Conservation (phyloP, 2,797 vertebrate genomes). For the Anomalospiza imberbis region DNA sequence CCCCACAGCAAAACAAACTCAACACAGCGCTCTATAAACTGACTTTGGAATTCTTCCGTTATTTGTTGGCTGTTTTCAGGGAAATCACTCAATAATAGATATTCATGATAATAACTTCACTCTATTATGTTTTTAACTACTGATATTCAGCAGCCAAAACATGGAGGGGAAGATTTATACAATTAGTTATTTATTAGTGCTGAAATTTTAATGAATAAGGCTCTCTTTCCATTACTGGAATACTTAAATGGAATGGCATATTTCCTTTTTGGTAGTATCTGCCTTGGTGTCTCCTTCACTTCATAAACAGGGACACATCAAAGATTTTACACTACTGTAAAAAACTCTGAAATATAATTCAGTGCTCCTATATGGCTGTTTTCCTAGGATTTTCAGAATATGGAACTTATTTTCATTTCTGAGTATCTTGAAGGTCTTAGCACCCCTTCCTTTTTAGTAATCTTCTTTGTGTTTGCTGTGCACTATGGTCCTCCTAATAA, state of each 20-base stretch:
- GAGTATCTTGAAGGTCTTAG: conserved; percentile 40
- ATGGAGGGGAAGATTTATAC: not conserved
- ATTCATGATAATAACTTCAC: not conserved
- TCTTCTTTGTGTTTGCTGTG: conserved; percentile 39
- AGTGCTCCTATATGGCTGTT: not conserved
- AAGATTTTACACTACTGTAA: conserved; percentile 41
- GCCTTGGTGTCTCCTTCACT: conserved; percentile 27
- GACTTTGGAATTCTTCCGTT: not conserved
- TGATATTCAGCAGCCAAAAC: not conserved
- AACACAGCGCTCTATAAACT: not conserved
- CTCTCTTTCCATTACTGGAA: not conserved
- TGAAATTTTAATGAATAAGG: not conserved
- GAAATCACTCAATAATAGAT: not conserved
- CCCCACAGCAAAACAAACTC: not conserved
- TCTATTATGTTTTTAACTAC: not conserved
- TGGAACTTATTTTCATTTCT: conserved; percentile 52
- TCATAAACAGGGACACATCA: conserved; percentile 49
- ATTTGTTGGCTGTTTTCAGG: not conserved
- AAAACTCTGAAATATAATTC: conserved; percentile 10
- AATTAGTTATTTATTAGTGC: not conserved
- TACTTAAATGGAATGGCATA: conserved; percentile 6
- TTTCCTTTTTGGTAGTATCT: conserved; percentile 19
- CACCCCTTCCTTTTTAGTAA: conserved; percentile 42
- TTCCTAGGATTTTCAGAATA: conserved; percentile 13
- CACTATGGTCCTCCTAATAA: conserved; percentile 50